Base-by-base conservation (phyloP, 2,888 invertebrate genomes). In the Diadegma fenestrale region DNA sequence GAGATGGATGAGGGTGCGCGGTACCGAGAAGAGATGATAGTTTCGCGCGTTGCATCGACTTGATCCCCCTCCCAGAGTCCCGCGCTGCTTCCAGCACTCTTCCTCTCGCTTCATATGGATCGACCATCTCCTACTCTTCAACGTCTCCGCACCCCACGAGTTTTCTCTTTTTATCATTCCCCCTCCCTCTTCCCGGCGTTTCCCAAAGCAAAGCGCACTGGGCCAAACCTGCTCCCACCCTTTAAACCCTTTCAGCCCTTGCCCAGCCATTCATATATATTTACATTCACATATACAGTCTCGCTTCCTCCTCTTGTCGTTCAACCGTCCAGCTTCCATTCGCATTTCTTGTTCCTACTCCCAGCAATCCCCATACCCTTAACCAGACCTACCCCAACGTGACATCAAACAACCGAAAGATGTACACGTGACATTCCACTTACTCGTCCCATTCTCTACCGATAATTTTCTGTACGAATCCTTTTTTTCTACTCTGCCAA, bases 1-100 rank as follows among this genome's bases (percentile, higher is more conserved):
- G 81, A 45, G 77, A 84, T 14, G 63, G 64, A 79, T 26, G 26
- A 33, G 77, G 77, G 86, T 79, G 84, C 80, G 79, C 78, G 72
- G 73, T 19, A 41, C 58, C 51, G 73, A 71, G 68, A 69, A 26
- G 73, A 73, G 80, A 71, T 76, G 79, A 79, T 79, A 75, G 77
- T 84, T 80, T 72, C 58, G 63, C 71, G 85, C 75, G 80, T 64
- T 72, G 77, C 78, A 79, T 82, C 85, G 80, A 85, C 85, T 80
- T 37, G 61, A 33, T 71, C 6, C 78, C 71, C 71, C 69, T 75
- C 63, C 30, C 41, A 22, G 12, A 22, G 66, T n/a, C 58, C 48
- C 43, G 22, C 61, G 68, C 45, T 76, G 37, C 64, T 68, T 73
- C 80, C 69, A 54, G 43, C 84, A 69, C 73, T 68, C 66, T 68